Evolutionary conservation across 2,113 vertebrate genomes (phyloP).

Genomic region (Mohoua ochrocephala): DNA sequence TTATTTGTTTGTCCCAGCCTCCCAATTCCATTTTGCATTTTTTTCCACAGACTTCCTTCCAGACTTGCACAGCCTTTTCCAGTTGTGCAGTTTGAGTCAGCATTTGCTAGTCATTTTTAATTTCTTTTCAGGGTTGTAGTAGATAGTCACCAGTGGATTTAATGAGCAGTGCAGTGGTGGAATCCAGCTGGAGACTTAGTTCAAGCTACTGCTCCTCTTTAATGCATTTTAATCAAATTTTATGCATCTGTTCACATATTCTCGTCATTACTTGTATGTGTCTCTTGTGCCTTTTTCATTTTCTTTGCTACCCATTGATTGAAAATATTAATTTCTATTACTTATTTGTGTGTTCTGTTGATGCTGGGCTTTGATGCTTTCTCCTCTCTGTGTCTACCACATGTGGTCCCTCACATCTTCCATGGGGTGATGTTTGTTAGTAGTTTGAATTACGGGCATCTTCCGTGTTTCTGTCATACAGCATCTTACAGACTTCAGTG

Average conservation of each 20-base stretch:
- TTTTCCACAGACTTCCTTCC: neutral
- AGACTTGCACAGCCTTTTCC: neutral
- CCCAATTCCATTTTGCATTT: neutral
- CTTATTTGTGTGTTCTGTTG: neutral
- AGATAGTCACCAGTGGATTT: neutral
- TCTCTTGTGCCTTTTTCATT: neutral
- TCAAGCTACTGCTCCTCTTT: neutral
- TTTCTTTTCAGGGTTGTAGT: neutral
- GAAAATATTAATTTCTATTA: neutral
- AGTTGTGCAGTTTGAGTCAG: neutral
- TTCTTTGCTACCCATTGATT: neutral
- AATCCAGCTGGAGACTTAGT: neutral
- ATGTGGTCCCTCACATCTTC: neutral
- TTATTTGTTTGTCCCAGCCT: neutral
- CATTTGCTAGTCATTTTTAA: neutral
- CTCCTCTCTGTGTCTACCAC: neutral
- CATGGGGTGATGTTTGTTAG: neutral
- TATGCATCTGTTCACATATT: neutral
- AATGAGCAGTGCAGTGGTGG: neutral
- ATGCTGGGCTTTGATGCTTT: neutral
- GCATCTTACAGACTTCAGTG: neutral
- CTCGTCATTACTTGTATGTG: neutral
- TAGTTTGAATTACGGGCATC: neutral
- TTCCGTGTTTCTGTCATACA: neutral
- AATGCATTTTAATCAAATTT: neutral